Conservation (phyloP, 92 coral and sea anemone species). For the Phenganax marumi region DNA sequence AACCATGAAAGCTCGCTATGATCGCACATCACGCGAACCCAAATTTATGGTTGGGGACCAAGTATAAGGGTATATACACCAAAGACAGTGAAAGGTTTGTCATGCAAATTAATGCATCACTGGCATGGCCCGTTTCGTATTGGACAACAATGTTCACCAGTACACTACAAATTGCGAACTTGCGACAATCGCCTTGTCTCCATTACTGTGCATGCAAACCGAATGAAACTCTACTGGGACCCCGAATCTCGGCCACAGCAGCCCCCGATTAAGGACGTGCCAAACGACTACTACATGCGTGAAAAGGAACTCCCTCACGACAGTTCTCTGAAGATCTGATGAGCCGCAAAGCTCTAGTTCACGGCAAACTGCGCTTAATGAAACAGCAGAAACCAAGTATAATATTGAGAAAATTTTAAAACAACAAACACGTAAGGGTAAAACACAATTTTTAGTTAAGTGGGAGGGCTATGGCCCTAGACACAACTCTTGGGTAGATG, state of each 20-base stretch:
- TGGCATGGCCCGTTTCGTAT: no score
- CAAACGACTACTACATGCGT: neutral
- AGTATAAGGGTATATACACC: conserved; percentile 41
- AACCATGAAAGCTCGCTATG: no score
- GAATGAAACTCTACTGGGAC: conserved; percentile 48
- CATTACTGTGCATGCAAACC: conserved; percentile 47
- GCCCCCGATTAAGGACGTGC: conserved; percentile 20
- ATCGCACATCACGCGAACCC: conserved; percentile 24
- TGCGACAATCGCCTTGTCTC: conserved; percentile 38
- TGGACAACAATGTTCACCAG: no score
- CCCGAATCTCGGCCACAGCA: conserved; percentile 16
- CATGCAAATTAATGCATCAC: conserved; percentile 22
- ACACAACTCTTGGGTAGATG: conserved; percentile 37
- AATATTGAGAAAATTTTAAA: conserved; percentile 26
- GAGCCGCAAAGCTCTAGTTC: no score
- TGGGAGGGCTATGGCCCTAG: conserved; percentile 19
- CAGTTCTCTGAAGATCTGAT: no score
- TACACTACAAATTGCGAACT: conserved; percentile 44
- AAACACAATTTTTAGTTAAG: conserved; percentile 34
- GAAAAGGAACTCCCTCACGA: conserved; percentile 33
- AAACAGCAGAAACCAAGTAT: conserved; percentile 5
- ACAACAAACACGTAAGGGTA: conserved; percentile 13
- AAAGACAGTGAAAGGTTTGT: conserved; percentile 22
- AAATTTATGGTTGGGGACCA: conserved; percentile 26
- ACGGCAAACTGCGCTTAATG: neutral